These are phyloP conservation scores for Caenorhabditis sinica DNA, from an alignment of 2,888 invertebrate genomes.

Conservation along the genomic window DNA sequence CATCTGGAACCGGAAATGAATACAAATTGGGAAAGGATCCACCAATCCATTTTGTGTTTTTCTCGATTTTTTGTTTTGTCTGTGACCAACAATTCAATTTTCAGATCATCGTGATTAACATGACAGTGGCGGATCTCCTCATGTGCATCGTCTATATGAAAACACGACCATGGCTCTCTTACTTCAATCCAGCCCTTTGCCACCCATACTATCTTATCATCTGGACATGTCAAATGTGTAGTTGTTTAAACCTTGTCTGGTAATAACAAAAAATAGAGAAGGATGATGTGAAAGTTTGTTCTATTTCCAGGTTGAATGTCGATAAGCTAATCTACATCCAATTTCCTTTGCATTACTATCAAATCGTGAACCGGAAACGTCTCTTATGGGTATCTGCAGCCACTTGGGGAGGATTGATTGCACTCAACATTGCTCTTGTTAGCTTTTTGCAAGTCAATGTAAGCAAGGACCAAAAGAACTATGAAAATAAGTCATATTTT, in stretches of 20 bases:
- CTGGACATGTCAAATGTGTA: conserved; percentile 81
- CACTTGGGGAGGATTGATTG: conserved; percentile 77
- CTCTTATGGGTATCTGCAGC: conserved; percentile 73
- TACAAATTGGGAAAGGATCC: conserved; percentile 15
- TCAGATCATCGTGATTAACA: conserved; percentile 83
- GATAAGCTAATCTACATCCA: conserved; percentile 82
- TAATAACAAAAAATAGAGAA: conserved; percentile 51
- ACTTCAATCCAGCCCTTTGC: conserved; percentile 74
- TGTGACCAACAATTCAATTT: conserved; percentile 18
- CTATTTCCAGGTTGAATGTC: conserved; percentile 76
- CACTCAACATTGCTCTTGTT: conserved; percentile 72
- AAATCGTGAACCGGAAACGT: conserved; percentile 76
- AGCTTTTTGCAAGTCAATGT: conserved; percentile 75
- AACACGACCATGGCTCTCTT: conserved; percentile 78
- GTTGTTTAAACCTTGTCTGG: conserved; percentile 82
- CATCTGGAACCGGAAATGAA: conserved; percentile 3
- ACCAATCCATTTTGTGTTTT: background rate
- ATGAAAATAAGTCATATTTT: too few species aligned
- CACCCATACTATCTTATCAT: conserved; percentile 81
- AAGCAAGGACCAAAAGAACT: conserved; percentile 27
- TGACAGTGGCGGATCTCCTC: conserved; percentile 82
- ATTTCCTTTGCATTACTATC: conserved; percentile 82
- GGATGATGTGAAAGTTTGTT: background rate
- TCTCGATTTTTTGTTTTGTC: background rate
- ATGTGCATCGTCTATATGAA: conserved; percentile 82